A percentile compares a stretch with the other conserved stretches of the same genome.
Evolutionary conservation across 64 coral and sea anemone genomes (phyloP).

Genomic region (Montipora foliosa): DNA sequence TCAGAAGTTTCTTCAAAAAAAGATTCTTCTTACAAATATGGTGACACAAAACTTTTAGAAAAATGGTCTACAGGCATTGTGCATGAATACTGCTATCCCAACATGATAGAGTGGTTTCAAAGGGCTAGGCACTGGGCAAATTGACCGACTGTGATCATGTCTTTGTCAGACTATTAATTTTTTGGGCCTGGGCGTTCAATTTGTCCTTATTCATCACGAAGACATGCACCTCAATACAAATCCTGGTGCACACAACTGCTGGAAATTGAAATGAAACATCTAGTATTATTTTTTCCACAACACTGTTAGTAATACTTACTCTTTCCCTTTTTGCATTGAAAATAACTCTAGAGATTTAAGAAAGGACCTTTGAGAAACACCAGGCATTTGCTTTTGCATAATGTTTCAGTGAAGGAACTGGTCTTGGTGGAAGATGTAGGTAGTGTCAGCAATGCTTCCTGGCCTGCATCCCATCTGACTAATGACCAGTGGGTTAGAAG

Average conservation of each 20-base stretch:
- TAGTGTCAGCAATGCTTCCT: constrained; percentile 51
- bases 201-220: too few species aligned
- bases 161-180: too few species aligned
- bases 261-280: neutral
- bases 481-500: constrained; percentile 57
- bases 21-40: too few species aligned
- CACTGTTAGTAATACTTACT: constrained; percentile 26
- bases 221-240: too few species aligned
- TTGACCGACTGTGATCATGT: too few species aligned
- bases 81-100: too few species aligned
- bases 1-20: too few species aligned
- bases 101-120: too few species aligned
- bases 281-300: neutral
- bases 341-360: constrained; percentile 69
- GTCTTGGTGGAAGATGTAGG: constrained; percentile 71
- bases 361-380: constrained; percentile 75
- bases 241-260: neutral
- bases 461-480: constrained; percentile 72
- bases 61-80: too few species aligned
- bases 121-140: too few species aligned
- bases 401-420: constrained; percentile 74
- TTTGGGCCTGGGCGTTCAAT: too few species aligned
- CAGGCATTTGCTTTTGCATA: constrained; percentile 76
- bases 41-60: too few species aligned
- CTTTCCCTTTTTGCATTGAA: constrained; percentile 52